A percentile compares a stretch with the other conserved stretches of the same genome.
These are phyloP conservation scores for Callospermophilus lateralis DNA, from an alignment of 2,113 vertebrate genomes.

Conservation along the genomic window DNA sequence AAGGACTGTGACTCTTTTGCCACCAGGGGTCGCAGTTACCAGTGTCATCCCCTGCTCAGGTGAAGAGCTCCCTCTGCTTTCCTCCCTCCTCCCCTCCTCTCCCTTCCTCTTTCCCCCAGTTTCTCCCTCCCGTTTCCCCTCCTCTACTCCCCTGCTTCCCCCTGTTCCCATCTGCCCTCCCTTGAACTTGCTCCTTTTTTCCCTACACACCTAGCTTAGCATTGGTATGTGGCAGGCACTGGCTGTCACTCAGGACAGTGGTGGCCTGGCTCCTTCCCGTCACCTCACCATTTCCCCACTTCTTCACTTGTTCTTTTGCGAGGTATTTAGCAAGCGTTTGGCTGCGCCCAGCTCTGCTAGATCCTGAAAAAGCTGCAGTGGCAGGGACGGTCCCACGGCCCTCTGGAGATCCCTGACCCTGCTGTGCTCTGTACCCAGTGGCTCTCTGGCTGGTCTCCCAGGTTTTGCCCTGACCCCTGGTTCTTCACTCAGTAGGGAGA, in stretches of 20 bases:
- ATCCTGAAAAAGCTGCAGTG: not conserved
- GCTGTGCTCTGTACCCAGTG: accelerated
- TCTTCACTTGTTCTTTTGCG: not conserved
- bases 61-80: not conserved
- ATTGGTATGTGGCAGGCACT: accelerated
- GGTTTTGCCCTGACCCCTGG: not conserved
- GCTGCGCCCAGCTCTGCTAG: not conserved
- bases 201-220: not conserved
- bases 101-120: not conserved
- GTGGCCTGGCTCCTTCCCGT: not conserved
- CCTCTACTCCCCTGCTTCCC: too few species aligned
- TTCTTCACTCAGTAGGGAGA: not conserved
- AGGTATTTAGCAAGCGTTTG: not conserved
- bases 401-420: not conserved
- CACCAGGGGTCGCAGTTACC: slow-evolving; percentile 72
- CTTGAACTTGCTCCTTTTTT: not conserved
- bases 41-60: not conserved
- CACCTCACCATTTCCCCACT: not conserved
- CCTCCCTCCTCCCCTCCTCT: too few species aligned
- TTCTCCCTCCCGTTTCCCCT: too few species aligned
- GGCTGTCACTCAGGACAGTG: not conserved
- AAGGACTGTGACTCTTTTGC: not conserved
- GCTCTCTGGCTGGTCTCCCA: not conserved
- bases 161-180: not conserved
- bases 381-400: not conserved